Evolutionary conservation across 1,140 invertebrate genomes (phyloP), one percentile per base, ranked within the genome.

Genomic region (Halyomorpha halys): DNA sequence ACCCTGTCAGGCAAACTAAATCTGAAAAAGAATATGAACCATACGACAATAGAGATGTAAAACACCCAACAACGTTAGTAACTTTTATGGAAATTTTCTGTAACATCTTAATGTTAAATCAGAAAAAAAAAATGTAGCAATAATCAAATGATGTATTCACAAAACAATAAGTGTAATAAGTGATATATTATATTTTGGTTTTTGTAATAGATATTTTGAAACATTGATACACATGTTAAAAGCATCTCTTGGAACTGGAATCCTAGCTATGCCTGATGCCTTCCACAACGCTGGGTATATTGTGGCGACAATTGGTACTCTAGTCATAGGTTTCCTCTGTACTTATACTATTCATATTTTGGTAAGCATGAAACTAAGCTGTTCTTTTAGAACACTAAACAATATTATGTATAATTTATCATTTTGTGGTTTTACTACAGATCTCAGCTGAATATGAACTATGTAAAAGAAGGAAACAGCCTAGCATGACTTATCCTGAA

Each of bases 191-290:
- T 14, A 65, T n/a, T n/a, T n/a, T n/a, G n/a, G n/a, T n/a, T 59
- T 70, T 67, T 68, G 68, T 70, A 76, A 15, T 70, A 90, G 88
- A 60, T 89, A 89, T 75, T 75, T 76, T 27, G 87, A 90, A 65
- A 91, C 89, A 0, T 76, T 91, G 67, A 83, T 91, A 67, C 89
- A 92, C 72, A 74, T 92, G 66, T 73, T 91, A 19, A 92, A 92
- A 71, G 89, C 87, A 23, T 92, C 91, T 71, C 80, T 94, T 62
- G 92, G 92, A 8, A 94, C 91, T 0, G 91, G 92, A 8, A 89
- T 95, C 53, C 72, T 95, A 56, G 91, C 91, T 18, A 93, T 95
- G 87, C 89, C 91, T 3, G 82, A 85, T 70, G 91, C 91, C 0
- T 86, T 94, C 67, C 78, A 77, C 56, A 84, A 93, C 72, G 78